Base-by-base conservation (phyloP, 1,140 invertebrate species). In the Rhyacophila brunnea region DNA sequence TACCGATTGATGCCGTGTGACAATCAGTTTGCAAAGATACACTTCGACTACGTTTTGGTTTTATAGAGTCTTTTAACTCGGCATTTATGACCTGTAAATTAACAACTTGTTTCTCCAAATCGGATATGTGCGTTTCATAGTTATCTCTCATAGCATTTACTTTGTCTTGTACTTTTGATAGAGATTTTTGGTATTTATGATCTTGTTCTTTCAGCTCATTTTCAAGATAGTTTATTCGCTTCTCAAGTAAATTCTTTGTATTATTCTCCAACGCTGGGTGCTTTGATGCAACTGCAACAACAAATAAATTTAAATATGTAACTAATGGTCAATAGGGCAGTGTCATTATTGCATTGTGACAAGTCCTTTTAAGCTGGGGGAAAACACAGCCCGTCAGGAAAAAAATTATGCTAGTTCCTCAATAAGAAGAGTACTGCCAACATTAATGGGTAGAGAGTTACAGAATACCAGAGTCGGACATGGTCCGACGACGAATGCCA, bases 101-200 rank as follows among this genome's bases (percentile, higher is more conserved):
- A 67, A 83, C 73, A 6, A 87, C 75, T 62, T 87, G 83, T 11
- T 83, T 75, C 68, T 90, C 87, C 1, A 91, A 73, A 45, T 90
- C 88, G 19, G 82, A 80, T 34, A 91, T 87, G 62, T 89, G 87
- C 17, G 75, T 81, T 50, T 88, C 83, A 65, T 91, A 90, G 66
- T 89, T 90, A 45, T 82, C 77, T 68, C 87, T 88, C 78, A 89
- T 86, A 38, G 87, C 83, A n/a, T 82, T 80, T 67, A 90, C 88
- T 60, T 87, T 87, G 28, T 84, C 84, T 70, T 89, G 87, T 5
- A 90, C 78, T 18, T 87, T 87, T 6, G 81, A 64, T 18, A 90
- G 67, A n/a, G 87, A 84, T 57, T 83, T 79, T 44, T 87, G 84
- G n/a, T 84, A 83, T 66, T 85, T 81, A 14, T 80, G 69, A 64